Evolutionary conservation across 2,113 vertebrate genomes (phyloP).

Genomic region (Pluvialis apricaria): DNA sequence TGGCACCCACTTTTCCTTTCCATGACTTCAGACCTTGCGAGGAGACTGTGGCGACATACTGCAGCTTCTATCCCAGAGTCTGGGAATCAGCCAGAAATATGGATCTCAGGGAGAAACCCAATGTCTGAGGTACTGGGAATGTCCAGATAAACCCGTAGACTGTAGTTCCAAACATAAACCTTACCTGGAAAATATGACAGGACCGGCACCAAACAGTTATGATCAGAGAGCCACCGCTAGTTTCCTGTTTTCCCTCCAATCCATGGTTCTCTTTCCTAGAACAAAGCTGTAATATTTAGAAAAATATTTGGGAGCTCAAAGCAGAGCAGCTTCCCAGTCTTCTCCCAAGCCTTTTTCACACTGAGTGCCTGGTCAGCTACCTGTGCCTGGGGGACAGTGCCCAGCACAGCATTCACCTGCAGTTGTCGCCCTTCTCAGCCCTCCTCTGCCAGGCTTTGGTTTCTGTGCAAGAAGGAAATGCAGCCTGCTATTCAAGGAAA

Average conservation of each 20-base stretch:
- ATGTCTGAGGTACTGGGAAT: neutral
- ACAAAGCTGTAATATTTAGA: neutral
- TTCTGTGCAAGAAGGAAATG: neutral
- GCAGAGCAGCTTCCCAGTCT: neutral
- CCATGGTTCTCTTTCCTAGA: neutral
- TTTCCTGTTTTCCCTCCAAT: neutral
- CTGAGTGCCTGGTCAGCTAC: accelerated
- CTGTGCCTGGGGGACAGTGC: neutral
- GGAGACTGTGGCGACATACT: neutral
- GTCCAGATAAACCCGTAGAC: neutral
- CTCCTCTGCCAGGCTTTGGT: neutral
- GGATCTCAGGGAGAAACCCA: neutral
- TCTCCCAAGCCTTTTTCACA: neutral
- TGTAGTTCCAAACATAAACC: neutral
- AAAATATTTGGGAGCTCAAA: neutral
- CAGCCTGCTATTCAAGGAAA: neutral
- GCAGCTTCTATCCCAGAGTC: neutral
- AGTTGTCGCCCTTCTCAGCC: neutral
- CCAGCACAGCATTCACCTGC: neutral
- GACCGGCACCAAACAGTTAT: neutral
- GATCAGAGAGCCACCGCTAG: neutral
- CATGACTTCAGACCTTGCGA: neutral
- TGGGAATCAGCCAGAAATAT: neutral
- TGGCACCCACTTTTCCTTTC: neutral
- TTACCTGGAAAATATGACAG: neutral